Evolutionary conservation across 2,797 vertebrate species (phyloP).

Genomic region (Siniperca obscura): DNA sequence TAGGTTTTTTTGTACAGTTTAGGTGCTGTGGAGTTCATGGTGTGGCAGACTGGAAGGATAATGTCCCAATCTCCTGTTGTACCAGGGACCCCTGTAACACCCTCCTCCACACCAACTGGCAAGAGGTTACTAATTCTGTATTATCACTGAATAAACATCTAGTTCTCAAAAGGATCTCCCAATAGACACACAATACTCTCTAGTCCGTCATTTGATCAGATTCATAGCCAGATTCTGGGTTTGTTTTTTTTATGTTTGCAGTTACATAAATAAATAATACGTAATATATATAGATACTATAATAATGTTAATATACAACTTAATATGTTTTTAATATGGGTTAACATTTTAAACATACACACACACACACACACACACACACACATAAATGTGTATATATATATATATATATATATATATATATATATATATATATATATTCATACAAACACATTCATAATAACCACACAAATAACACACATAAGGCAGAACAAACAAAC

Average conservation of each 20-base stretch:
- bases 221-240: neutral
- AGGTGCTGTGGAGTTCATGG: slow-evolving; percentile 78
- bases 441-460: no score
- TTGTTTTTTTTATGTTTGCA: neutral
- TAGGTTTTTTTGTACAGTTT: slow-evolving; percentile 64
- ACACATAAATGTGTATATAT: no score
- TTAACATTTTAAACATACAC: no score
- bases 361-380: no score
- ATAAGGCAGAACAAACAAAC: no score
- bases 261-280: no score
- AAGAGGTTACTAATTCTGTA: slow-evolving; percentile 61
- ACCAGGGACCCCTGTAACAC: slow-evolving; percentile 63
- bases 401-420: no score
- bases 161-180: neutral
- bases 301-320: no score
- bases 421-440: no score
- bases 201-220: neutral
- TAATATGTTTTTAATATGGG: no score
- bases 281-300: no score
- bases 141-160: neutral
- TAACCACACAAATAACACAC: no score
- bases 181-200: neutral
- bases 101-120: slow-evolving; percentile 50
- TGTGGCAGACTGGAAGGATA: slow-evolving; percentile 69
- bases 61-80: slow-evolving; percentile 76